Percentiles rank a stretch among this genome's conserved stretches.
phyloP scores from a whole-genome alignment of 2,888 invertebrate species.

The Drosophila mayaguana region DNA sequence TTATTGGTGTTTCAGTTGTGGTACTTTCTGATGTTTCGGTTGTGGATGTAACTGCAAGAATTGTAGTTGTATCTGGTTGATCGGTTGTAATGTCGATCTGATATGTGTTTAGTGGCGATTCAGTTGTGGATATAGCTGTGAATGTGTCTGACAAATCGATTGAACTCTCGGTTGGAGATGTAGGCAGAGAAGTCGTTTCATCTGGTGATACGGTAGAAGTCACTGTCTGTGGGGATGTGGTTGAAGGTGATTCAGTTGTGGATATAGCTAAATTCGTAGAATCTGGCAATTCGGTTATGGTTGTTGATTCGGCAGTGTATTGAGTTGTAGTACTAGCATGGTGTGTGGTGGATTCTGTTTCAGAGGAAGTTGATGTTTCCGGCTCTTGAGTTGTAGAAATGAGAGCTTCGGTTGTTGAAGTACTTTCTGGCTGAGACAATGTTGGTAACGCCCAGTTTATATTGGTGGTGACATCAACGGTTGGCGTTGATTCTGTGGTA shows the following conservation, averaged over 20 bases:
- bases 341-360: conserved; percentile 9
- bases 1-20: conserved; percentile 13
- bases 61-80: neutral
- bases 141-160: conserved; percentile 2
- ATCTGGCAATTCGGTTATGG: conserved; percentile 3
- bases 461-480: neutral
- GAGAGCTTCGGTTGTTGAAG: conserved; percentile 5
- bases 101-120: neutral
- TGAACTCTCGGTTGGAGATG: neutral
- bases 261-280: neutral
- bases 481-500: neutral
- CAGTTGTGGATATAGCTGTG: conserved; percentile 1
- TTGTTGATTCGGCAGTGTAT: neutral
- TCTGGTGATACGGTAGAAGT: conserved; percentile 2
- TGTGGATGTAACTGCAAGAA: neutral
- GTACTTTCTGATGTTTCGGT: conserved; percentile 3
- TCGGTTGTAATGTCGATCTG: conserved; percentile 2
- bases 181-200: neutral
- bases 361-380: neutral
- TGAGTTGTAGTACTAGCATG: neutral
- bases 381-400: neutral
- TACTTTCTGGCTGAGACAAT: neutral
- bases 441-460: neutral
- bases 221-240: neutral
- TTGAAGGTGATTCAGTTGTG: neutral